phyloP scores from a whole-genome alignment of 2,888 invertebrate genomes.

The Caenorhabditis japonica region DNA sequence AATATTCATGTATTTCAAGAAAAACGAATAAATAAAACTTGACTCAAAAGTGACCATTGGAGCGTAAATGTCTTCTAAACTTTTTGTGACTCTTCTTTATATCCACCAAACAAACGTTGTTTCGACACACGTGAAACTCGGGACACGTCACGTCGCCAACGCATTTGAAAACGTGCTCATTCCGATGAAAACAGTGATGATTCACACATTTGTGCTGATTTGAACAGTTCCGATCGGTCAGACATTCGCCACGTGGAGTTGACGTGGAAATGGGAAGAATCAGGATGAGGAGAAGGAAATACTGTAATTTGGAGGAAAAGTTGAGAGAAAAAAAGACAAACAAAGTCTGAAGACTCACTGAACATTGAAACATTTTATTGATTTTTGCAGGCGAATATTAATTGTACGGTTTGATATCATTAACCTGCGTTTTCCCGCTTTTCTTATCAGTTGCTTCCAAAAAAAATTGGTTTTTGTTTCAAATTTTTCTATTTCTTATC shows the following conservation, averaged over 20 bases:
- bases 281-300: not conserved
- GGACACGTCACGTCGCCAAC: conserved; percentile 24
- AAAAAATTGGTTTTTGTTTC: too few relatives aligned
- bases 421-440: too few relatives aligned
- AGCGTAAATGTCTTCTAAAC: not conserved
- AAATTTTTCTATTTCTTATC: too few relatives aligned
- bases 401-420: too few relatives aligned
- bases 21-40: too few relatives aligned
- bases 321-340: too few relatives aligned
- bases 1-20: too few relatives aligned
- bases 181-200: conserved; percentile 24
- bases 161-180: conserved; percentile 41
- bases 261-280: not conserved
- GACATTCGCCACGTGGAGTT: conserved; percentile 23
- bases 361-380: too few relatives aligned
- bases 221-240: conserved; percentile 35
- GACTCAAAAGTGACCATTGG: not conserved
- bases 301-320: not conserved
- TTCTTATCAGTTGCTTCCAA: too few relatives aligned
- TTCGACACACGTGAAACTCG: conserved; percentile 33
- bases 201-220: conserved; percentile 35
- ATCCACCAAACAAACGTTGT: conserved; percentile 36
- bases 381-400: too few relatives aligned
- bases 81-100: conserved; percentile 15
- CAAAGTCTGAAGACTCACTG: too few relatives aligned